Evolutionary conservation across 2,888 invertebrate genomes (phyloP).

Genomic region (Papilio protenor): DNA sequence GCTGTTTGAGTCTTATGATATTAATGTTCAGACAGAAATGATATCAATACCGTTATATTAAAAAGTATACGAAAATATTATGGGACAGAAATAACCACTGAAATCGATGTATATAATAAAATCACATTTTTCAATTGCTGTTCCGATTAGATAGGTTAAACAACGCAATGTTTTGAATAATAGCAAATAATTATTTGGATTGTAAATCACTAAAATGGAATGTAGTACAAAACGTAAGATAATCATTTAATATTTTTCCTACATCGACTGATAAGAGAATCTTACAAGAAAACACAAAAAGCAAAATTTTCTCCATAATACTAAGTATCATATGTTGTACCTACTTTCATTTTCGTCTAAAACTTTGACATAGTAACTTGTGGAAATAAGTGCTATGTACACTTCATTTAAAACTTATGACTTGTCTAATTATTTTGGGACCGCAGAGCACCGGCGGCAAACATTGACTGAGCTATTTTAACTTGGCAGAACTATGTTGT

Average conservation of each 20-base stretch:
- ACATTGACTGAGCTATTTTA: conserved; percentile 19
- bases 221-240: too few species aligned
- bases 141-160: too few species aligned
- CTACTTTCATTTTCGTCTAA: not conserved
- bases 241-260: too few species aligned
- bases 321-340: not conserved
- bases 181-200: too few species aligned
- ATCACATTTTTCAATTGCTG: too few species aligned
- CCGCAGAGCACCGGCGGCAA: conserved; percentile 6
- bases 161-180: too few species aligned
- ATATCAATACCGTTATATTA: not conserved
- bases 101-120: too few species aligned
- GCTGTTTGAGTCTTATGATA: not conserved
- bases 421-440: conserved; percentile 33
- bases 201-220: too few species aligned
- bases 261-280: too few species aligned
- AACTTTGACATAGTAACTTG: not conserved
- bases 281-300: too few species aligned
- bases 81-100: not conserved
- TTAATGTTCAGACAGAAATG: not conserved
- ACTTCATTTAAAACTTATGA: conserved; percentile 35
- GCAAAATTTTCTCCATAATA: not conserved
- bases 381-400: conserved; percentile 26
- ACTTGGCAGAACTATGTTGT: conserved; percentile 7
- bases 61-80: not conserved